Evolutionary conservation across 2,888 invertebrate species (phyloP).

Genomic region (Julus scanicus): DNA sequence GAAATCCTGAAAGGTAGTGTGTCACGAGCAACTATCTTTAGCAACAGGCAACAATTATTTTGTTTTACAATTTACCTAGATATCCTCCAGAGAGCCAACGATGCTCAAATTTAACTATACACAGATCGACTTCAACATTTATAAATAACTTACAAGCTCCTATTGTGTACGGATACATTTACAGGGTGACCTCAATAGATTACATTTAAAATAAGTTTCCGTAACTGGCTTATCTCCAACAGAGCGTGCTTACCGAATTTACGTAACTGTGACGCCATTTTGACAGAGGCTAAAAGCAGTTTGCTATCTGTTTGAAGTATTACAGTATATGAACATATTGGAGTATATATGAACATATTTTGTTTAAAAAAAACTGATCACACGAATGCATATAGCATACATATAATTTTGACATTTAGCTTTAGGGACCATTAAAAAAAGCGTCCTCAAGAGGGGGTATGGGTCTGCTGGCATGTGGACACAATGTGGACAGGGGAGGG

Average conservation of each 20-base stretch:
- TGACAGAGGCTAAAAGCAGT: too few relatives aligned
- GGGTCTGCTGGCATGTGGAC: too few relatives aligned
- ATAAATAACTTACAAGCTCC: background rate
- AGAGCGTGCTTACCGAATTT: background rate
- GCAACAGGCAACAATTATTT: slow-evolving; percentile 9
- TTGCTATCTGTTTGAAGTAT: too few relatives aligned
- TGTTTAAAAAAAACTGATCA: too few relatives aligned
- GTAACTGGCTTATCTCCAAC: background rate
- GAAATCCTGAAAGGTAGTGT: slow-evolving; percentile 35
- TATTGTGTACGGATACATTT: background rate
- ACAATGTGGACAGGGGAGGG: too few relatives aligned
- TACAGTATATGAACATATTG: too few relatives aligned
- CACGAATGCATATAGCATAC: too few relatives aligned
- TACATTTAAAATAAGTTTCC: background rate
- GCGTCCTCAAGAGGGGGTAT: too few relatives aligned
- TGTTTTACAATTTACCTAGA: slow-evolving; percentile 9
- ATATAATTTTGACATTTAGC: too few relatives aligned
- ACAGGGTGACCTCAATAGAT: slow-evolving; percentile 5
- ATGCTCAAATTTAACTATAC: slow-evolving; percentile 37
- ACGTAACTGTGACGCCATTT: too few relatives aligned
- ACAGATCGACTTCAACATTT: background rate
- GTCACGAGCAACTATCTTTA: slow-evolving; percentile 39
- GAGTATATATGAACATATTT: too few relatives aligned
- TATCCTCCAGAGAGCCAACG: slow-evolving; percentile 29
- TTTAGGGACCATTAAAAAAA: too few relatives aligned